Percentiles rank a stretch among this genome's conserved stretches.
Evolutionary conservation across 2,113 vertebrate species (phyloP).

Genomic region (Hemicordylus capensis): DNA sequence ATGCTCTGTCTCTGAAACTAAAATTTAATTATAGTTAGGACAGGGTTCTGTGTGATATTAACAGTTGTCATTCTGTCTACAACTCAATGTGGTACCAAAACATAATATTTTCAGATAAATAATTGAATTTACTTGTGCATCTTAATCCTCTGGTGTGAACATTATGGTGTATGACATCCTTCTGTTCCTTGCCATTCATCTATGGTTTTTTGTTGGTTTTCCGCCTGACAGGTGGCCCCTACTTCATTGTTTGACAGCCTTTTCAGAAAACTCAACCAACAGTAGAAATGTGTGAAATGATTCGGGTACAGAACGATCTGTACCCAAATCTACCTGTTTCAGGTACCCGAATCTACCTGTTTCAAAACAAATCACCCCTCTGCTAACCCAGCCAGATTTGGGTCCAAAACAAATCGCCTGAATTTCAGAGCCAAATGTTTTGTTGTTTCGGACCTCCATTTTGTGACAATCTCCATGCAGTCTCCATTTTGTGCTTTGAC

Average conservation of each 20-base stretch:
- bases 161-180: background rate
- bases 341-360: too few species aligned
- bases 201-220: conserved; percentile 3
- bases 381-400: too few species aligned
- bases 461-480: too few species aligned
- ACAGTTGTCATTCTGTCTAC: background rate
- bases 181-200: conserved; percentile 14
- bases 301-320: too few species aligned
- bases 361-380: too few species aligned
- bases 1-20: background rate
- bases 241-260: background rate
- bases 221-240: background rate
- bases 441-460: too few species aligned
- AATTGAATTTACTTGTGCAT: background rate
- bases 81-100: fast-evolving
- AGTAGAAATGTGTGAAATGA: too few species aligned
- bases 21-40: background rate
- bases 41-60: background rate
- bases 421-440: too few species aligned
- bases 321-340: too few species aligned
- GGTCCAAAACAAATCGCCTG: too few species aligned
- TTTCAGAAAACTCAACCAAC: background rate
- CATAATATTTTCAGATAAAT: background rate
- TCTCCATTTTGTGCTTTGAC: too few species aligned
- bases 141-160: background rate